phyloP scores from a whole-genome alignment of 2,113 vertebrate genomes.

The Oceanodroma tethys region DNA sequence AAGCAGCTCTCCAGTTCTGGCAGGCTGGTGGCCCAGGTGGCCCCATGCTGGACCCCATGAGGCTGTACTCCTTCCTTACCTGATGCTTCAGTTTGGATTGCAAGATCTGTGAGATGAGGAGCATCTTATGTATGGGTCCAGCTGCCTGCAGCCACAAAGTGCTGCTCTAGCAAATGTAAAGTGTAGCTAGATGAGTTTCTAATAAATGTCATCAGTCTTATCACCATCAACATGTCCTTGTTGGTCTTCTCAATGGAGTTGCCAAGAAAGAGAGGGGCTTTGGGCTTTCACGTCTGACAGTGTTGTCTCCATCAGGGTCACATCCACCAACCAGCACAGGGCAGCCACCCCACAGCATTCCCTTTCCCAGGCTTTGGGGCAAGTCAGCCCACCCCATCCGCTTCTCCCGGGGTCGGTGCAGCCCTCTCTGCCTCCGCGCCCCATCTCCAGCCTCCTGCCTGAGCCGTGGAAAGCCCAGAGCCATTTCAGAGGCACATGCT shows the following conservation, averaged over 20 bases:
- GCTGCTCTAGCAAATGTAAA: background rate
- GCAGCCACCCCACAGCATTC: background rate
- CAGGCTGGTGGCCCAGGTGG: background rate
- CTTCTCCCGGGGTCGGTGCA: background rate
- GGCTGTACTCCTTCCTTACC: background rate
- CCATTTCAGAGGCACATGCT: background rate
- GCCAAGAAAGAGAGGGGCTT: background rate
- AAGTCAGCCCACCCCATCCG: background rate
- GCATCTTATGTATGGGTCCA: background rate
- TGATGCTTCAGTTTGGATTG: background rate
- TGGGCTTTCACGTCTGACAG: background rate
- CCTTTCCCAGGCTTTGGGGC: background rate
- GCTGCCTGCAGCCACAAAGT: background rate
- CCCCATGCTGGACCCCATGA: no score
- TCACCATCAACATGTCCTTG: background rate
- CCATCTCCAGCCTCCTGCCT: background rate
- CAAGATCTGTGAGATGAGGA: background rate
- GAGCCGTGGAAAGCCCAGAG: background rate
- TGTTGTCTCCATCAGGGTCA: background rate
- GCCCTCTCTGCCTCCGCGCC: background rate
- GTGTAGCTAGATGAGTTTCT: background rate
- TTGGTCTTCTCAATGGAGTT: background rate
- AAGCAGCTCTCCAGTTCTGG: background rate
- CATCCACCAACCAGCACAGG: background rate
- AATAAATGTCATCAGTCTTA: background rate